Evolutionary conservation across 2,888 invertebrate genomes (phyloP).

Genomic region (Magallana nippona): DNA sequence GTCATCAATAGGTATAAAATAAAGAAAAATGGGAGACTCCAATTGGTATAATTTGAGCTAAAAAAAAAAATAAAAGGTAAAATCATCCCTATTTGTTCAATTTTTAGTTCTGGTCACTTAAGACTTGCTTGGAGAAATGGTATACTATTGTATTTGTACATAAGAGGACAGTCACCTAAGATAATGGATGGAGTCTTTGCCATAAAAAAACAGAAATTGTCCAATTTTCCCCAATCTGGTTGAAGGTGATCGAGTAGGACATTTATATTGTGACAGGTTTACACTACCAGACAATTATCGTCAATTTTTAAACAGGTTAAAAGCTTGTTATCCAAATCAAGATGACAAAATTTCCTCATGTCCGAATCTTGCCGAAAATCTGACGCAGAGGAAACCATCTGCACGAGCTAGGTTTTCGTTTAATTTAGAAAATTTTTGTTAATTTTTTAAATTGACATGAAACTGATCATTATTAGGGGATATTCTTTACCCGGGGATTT

Average conservation of each 20-base stretch:
- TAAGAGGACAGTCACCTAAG: constrained; percentile 9
- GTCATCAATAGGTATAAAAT: constrained; percentile 1
- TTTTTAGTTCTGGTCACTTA: background rate
- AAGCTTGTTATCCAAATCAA: constrained; percentile 1
- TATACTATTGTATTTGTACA: background rate
- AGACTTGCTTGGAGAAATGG: background rate
- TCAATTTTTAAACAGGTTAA: background rate
- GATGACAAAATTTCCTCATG: background rate
- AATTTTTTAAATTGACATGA: constrained; percentile 17
- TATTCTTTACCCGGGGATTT: background rate
- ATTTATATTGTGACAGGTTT: constrained; percentile 16
- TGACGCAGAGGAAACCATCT: background rate
- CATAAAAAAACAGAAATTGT: background rate
- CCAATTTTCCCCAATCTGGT: background rate
- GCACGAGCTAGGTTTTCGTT: background rate
- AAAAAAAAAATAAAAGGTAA: background rate
- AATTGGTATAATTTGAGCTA: background rate
- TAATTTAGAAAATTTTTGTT: background rate
- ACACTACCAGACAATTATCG: constrained; percentile 5
- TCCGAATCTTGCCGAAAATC: background rate
- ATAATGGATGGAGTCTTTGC: background rate
- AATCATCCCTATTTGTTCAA: too few species aligned
- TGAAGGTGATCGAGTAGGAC: background rate
- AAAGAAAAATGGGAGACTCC: background rate
- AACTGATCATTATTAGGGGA: background rate